Evolutionary conservation across 1,140 invertebrate species (phyloP).

Genomic region (Sinonovacula constricta): DNA sequence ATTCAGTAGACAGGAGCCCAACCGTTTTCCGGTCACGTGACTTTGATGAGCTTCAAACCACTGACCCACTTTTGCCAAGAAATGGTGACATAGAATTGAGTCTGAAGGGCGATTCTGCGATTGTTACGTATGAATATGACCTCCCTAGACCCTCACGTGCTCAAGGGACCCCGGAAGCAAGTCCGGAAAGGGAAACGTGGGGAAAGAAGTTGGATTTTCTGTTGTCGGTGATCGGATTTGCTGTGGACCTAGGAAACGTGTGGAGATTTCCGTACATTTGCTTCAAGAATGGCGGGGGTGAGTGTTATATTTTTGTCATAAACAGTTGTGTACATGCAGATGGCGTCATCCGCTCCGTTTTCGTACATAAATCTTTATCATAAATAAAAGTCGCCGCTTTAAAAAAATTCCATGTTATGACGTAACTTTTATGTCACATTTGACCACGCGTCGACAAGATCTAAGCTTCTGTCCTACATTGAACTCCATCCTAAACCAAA

Average conservation of each 20-base stretch:
- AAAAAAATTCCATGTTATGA: too few species aligned
- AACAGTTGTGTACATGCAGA: too few species aligned
- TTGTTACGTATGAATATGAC: background rate
- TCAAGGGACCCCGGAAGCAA: background rate
- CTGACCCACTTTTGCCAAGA: background rate
- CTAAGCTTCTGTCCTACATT: too few species aligned
- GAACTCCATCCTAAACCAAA: too few species aligned
- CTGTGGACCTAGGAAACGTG: conserved; percentile 90
- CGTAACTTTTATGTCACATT: too few species aligned
- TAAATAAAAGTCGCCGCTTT: too few species aligned
- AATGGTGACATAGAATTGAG: background rate
- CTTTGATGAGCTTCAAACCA: background rate
- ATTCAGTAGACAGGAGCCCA: too few species aligned
- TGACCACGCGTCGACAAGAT: too few species aligned
- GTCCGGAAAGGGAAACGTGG: conserved; percentile 62
- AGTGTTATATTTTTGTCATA: conserved; percentile 46
- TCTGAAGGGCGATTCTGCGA: background rate
- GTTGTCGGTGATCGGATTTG: conserved; percentile 90
- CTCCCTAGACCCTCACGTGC: background rate
- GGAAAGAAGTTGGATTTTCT: conserved; percentile 93
- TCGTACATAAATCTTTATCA: too few species aligned
- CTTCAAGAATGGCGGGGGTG: conserved; percentile 74
- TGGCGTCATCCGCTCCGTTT: too few species aligned
- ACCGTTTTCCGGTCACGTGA: background rate
- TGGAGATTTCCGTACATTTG: conserved; percentile 83